Evolutionary conservation across 2,797 vertebrate species (phyloP), one percentile per base, ranked within the genome.

Genomic region (Zonotrichia albicollis): DNA sequence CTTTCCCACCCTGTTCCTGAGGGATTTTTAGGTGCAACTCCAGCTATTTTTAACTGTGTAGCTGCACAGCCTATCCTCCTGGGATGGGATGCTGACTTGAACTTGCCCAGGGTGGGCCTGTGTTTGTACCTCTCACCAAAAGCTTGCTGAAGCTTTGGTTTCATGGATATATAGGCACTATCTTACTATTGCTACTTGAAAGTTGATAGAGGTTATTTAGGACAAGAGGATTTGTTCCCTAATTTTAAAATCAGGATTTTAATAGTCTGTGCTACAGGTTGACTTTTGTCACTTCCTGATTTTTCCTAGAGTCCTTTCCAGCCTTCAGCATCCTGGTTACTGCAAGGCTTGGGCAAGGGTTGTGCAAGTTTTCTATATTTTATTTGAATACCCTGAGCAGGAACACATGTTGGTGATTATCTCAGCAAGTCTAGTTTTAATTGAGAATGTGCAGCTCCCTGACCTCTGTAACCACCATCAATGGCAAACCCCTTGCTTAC

Each of bases 71-170:
- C 34, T 27, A 2, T 83, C 21, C 15, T 82, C 21, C 70, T 10
- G 19, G 21, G 61, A 21, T 14, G 13, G 13, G 13, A 17, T 67
- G 11, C 61, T 85, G 32, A 42, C 25, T 90, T 76, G 21, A 48
- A 5, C 20, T 3, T 4, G 0, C 14, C 57, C 6, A 3, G 27
- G 22, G 22, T 80, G 72, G 20, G 8, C 53, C 57, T 5, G 0
- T 10, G 16, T 65, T 83, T 27, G 7, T 68, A 9, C 10, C 40
- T 79, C 18, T 89, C 16, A 43, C 16, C 15, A 21, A 40, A 72
- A 78, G 16, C 29, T 54, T 70, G 46, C 53, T 46, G 21, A 48
- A 72, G 27, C 8, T 68, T 84, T 0, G 0, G 65, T 85, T 90
- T 29, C 19, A 0, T 45, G 29, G 29, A 10, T 70, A 42, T 29